Evolutionary conservation across 2,797 vertebrate genomes (phyloP).

Genomic region (Danio aesculapii): DNA sequence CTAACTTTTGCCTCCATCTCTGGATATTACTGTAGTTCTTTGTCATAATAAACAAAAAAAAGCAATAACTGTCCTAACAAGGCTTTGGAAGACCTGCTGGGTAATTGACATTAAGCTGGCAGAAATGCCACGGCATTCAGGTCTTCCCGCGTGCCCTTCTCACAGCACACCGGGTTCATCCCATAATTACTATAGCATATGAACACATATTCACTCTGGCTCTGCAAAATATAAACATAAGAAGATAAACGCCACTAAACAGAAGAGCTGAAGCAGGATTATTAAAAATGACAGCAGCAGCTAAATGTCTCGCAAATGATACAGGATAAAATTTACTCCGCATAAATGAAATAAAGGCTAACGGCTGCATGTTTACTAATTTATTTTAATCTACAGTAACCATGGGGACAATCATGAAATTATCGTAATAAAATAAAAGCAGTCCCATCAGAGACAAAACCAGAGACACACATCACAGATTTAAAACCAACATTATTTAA

Average conservation of each 20-base stretch:
- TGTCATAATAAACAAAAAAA: slow-evolving; percentile 48
- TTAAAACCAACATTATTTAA: neutral
- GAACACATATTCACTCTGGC: slow-evolving; percentile 86
- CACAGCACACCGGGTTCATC: slow-evolving; percentile 84
- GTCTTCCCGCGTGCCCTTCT: slow-evolving; percentile 74
- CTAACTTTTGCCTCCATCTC: neutral
- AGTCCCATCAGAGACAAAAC: slow-evolving; percentile 49
- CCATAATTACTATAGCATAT: slow-evolving; percentile 83
- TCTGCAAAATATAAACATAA: slow-evolving; percentile 81
- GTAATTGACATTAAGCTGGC: slow-evolving; percentile 83
- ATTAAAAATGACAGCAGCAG: slow-evolving; percentile 97
- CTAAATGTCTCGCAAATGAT: slow-evolving; percentile 94
- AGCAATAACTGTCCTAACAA: slow-evolving; percentile 51
- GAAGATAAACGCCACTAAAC: slow-evolving; percentile 34
- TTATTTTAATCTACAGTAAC: slow-evolving; percentile 74
- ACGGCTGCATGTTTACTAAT: slow-evolving; percentile 72
- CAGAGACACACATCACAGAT: neutral
- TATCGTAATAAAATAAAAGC: slow-evolving; percentile 71
- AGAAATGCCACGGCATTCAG: slow-evolving; percentile 85
- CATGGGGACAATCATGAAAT: slow-evolving; percentile 69
- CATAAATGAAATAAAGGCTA: slow-evolving; percentile 71
- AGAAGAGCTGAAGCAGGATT: slow-evolving; percentile 85
- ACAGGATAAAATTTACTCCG: slow-evolving; percentile 84
- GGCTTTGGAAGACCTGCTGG: slow-evolving; percentile 77
- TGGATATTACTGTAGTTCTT: slow-evolving; percentile 9